These are phyloP conservation scores for Metopolophium dirhodum DNA, from an alignment of 1,140 invertebrate genomes.

Conservation along the genomic window DNA sequence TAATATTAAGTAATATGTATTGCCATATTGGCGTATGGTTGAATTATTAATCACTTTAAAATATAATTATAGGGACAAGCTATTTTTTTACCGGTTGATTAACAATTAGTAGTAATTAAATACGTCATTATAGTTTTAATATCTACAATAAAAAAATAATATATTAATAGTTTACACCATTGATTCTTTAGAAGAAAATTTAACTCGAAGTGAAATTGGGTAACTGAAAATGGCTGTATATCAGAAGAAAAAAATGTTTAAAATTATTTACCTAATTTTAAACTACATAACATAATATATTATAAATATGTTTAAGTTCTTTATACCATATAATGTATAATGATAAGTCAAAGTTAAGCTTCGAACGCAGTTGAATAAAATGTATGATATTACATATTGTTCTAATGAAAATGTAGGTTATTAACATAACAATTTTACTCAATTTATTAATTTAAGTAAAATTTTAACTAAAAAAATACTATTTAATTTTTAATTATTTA, in stretches of 20 bases:
- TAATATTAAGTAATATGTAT: not conserved
- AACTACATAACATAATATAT: too few species aligned
- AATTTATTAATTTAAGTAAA: not conserved
- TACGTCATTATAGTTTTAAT: not conserved
- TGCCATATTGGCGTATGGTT: too few species aligned
- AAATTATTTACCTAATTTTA: too few species aligned
- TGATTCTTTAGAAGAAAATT: not conserved
- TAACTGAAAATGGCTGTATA: not conserved
- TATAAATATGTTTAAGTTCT: too few species aligned
- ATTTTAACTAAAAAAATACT: not conserved
- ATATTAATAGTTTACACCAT: not conserved
- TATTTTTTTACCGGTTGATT: too few species aligned
- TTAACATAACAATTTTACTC: not conserved
- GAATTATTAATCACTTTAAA: too few species aligned
- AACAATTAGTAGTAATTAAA: not conserved
- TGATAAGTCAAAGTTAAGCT: too few species aligned
- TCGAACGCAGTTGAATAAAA: not conserved
- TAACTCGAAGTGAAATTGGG: not conserved
- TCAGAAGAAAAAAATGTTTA: not conserved
- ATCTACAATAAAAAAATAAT: not conserved
- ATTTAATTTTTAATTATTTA: not conserved
- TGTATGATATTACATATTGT: not conserved
- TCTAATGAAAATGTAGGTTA: not conserved
- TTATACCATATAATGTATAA: too few species aligned
- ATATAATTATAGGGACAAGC: too few species aligned